phyloP scores from a whole-genome alignment of 23 tunicate genomes.

The Styela plicata region DNA sequence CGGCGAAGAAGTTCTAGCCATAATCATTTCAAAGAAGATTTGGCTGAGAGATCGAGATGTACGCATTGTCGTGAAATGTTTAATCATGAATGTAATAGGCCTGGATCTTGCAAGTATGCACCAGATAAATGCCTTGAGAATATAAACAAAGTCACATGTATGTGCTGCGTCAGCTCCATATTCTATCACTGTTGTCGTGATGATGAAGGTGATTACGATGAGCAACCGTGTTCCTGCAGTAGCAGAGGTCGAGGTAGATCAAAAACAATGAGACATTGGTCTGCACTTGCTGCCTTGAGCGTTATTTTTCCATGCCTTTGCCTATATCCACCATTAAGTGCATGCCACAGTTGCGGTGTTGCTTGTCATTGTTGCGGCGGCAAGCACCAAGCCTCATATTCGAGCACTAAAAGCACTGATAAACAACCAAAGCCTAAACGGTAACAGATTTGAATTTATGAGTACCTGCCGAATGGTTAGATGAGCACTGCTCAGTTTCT shows the following conservation, averaged over 20 bases:
- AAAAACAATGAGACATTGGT: conserved; percentile 38
- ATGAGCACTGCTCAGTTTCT: too few relatives aligned
- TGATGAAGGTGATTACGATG: conserved; percentile 47
- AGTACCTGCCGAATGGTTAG: too few relatives aligned
- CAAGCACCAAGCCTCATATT: conserved; percentile 42
- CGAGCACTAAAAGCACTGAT: conserved; percentile 1
- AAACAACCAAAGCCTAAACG: not conserved
- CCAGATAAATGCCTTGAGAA: conserved; percentile 55
- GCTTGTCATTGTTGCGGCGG: conserved; percentile 82
- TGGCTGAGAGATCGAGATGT: conserved; percentile 77
- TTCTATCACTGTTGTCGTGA: conserved; percentile 56
- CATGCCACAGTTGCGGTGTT: conserved; percentile 71
- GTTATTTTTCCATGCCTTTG: conserved; percentile 70
- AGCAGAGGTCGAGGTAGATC: conserved; percentile 3
- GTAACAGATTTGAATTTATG: too few relatives aligned
- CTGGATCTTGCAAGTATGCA: conserved; percentile 87
- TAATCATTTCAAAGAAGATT: conserved; percentile 50
- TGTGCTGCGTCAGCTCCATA: conserved; percentile 43
- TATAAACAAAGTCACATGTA: conserved; percentile 40
- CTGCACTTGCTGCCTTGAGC: conserved; percentile 48
- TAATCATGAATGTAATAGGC: conserved; percentile 70
- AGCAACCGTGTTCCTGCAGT: conserved; percentile 63
- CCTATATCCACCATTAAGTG: conserved; percentile 67
- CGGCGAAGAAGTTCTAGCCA: not conserved
- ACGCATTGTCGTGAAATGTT: conserved; percentile 68